Percentiles rank a stretch among this genome's conserved stretches.
Conservation (phyloP, 1,140 invertebrate species). For the Eumaeus atala region DNA sequence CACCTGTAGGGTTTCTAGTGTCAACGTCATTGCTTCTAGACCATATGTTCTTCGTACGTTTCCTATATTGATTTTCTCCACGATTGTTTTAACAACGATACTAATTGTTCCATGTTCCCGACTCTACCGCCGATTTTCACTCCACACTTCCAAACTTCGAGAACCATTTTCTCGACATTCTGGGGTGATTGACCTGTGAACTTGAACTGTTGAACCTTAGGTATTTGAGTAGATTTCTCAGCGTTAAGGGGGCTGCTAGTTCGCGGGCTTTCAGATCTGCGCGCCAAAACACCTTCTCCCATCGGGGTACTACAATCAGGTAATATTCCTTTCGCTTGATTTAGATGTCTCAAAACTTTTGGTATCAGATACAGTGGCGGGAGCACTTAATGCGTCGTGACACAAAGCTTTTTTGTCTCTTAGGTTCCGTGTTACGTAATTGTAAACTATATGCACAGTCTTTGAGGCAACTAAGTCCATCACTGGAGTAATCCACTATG, state of each 20-base stretch:
- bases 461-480: slow-evolving; percentile 46
- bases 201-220: slow-evolving; percentile 39
- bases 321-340: slow-evolving; percentile 33
- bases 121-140: slow-evolving; percentile 22
- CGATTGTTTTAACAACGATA: slow-evolving; percentile 11
- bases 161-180: slow-evolving; percentile 23
- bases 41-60: slow-evolving; percentile 20
- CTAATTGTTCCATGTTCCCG: slow-evolving; percentile 26
- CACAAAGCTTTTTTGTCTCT: slow-evolving; percentile 32
- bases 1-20: slow-evolving; percentile 11
- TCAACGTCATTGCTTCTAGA: slow-evolving; percentile 13
- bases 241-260: slow-evolving; percentile 26
- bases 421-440: slow-evolving; percentile 26
- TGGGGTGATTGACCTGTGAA: slow-evolving; percentile 32
- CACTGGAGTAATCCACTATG: slow-evolving; percentile 31
- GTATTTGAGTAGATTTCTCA: slow-evolving; percentile 25
- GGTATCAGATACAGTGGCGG: slow-evolving; percentile 45
- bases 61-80: slow-evolving; percentile 23
- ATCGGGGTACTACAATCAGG: slow-evolving; percentile 39
- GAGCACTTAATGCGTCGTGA: slow-evolving; percentile 41
- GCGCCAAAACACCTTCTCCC: slow-evolving; percentile 47
- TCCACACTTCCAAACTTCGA: slow-evolving; percentile 45
- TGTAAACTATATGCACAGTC: slow-evolving; percentile 31
- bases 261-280: slow-evolving; percentile 37
- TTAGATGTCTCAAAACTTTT: slow-evolving; percentile 38